Conservation (phyloP, 2,797 vertebrate species). For the Orestias chungarensis region DNA sequence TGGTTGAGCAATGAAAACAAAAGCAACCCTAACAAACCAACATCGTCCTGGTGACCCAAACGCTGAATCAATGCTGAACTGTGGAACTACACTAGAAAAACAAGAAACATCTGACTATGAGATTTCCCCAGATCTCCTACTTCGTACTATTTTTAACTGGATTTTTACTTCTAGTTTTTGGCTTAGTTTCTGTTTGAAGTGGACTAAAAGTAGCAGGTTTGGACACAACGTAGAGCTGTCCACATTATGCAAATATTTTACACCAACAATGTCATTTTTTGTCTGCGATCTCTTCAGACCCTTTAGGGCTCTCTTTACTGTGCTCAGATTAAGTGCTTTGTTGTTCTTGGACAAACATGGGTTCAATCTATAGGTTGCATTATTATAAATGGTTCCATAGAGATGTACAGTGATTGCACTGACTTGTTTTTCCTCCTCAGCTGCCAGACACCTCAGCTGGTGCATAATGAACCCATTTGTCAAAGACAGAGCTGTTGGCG, state of each 20-base stretch:
- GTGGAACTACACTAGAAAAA: no score
- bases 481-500: conserved; percentile 37
- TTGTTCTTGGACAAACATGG: background rate
- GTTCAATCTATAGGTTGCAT: background rate
- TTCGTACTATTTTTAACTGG: no score
- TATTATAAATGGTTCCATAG: conserved; percentile 19
- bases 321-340: background rate
- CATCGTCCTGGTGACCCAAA: no score
- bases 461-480: conserved; percentile 70
- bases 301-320: background rate
- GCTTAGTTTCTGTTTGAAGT: no score
- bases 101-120: no score
- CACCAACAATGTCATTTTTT: background rate
- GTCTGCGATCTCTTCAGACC: background rate
- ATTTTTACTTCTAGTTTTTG: no score
- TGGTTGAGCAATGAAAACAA: no score
- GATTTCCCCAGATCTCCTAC: no score
- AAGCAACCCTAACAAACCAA: no score
- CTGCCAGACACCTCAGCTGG: conserved; percentile 27
- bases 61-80: no score
- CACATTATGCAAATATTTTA: background rate
- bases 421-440: conserved; percentile 16
- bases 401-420: conserved; percentile 41
- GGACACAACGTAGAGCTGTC: no score
- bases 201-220: no score